A percentile compares a stretch with the other conserved stretches of the same genome.
Evolutionary conservation across 2,113 vertebrate genomes (phyloP).

Genomic region (Sphyrna mokarran): DNA sequence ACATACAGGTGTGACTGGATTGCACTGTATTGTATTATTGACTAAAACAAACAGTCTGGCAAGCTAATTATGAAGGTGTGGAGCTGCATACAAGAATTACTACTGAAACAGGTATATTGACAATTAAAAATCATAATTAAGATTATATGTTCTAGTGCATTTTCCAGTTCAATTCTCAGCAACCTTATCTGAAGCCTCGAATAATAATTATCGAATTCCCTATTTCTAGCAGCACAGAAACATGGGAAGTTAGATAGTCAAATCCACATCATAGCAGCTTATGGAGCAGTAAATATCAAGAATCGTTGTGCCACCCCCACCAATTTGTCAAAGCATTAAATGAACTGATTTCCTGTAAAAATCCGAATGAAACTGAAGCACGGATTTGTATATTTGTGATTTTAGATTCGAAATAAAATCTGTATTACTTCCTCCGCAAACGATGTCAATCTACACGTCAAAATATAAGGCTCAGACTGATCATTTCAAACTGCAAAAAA

Average conservation of each 20-base stretch:
- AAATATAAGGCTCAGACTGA: background rate
- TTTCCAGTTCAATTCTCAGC: background rate
- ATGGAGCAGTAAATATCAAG: background rate
- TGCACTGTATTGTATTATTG: background rate
- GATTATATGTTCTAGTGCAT: background rate
- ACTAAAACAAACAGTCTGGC: background rate
- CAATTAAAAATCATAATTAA: background rate
- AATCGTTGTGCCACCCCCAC: background rate
- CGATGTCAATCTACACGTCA: background rate
- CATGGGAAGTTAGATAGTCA: background rate
- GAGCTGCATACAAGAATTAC: background rate
- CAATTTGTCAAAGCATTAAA: background rate
- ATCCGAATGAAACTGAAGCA: background rate
- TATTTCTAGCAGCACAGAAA: background rate
- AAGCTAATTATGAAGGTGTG: background rate
- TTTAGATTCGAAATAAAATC: background rate
- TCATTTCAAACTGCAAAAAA: background rate
- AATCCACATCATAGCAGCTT: background rate
- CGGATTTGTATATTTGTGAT: background rate
- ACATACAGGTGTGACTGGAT: background rate
- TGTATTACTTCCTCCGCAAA: background rate
- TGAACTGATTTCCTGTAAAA: background rate
- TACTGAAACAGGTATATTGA: background rate
- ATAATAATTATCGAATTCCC: background rate
- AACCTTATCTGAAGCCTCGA: background rate